Evolutionary conservation across 2,797 vertebrate species (phyloP), one percentile per base, ranked within the genome.

Genomic region (Esox lucius): DNA sequence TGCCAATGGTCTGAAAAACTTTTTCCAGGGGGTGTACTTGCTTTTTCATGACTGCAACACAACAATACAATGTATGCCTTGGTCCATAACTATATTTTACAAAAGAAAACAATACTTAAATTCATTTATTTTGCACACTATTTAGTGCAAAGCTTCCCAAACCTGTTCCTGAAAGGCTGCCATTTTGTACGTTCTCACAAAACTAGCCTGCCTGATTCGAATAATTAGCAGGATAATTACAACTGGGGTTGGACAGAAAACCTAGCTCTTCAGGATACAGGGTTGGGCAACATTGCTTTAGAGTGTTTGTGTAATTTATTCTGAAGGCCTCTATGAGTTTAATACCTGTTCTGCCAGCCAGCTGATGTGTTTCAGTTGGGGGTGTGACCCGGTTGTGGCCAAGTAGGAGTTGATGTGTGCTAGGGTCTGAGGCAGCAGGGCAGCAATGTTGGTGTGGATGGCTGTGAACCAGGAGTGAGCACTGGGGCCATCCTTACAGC

Each of bases 291-390:
- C 35, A 35, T 39, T 39, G 35, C 35, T 39, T 39, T 39, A 3
- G 4, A 39, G 35, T 56, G 22, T 61, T 61, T 61, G 56, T 24
- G 56, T 61, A 8, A 24, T 61, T 61, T 48, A 49, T 64, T n/a
- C 74, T 61, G 7, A 70, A 39, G 17, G 74, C 4, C 64, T 86
- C 84, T 82, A 80, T 82, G 74, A 64, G 42, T 62, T 71, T 28
- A 62, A 16, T 89, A 98, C 98, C 97, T 98, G 97, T 80, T 98
- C 96, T 0, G 97, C 96, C 87, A 98, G 87, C 98, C 98, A 99
- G 85, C 96, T 94, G 0, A 99, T 92, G 91, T 98, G 96, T 77
- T 96, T 96, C 84, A 99, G 94, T 71, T 97, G 95, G 67, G 94
- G 93, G 88, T 94, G 92, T 0, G 94, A 83, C 39, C 92, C 92